These are phyloP conservation scores for Eilema sororculum DNA, from an alignment of 2,888 invertebrate genomes.

Conservation along the genomic window DNA sequence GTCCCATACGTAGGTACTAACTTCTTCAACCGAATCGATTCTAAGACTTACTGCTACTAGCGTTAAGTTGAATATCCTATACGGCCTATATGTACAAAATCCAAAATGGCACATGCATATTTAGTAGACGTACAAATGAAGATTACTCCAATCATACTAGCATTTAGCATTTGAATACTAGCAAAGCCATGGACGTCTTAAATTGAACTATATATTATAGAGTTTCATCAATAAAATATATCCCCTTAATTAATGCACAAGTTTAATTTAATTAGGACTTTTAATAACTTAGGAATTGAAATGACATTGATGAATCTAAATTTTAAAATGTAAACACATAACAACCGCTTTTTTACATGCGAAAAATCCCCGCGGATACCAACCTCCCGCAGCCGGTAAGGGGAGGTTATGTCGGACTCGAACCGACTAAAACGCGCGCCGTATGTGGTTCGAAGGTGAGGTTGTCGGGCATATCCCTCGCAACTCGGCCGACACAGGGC, in stretches of 20 bases:
- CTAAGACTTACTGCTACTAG: conserved; percentile 32
- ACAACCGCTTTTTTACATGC: no score
- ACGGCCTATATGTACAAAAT: conserved; percentile 44
- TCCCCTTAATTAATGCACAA: neutral
- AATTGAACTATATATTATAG: conserved; percentile 19
- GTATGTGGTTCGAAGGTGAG: no score
- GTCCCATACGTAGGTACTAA: conserved; percentile 54
- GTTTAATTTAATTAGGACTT: neutral
- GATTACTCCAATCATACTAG: conserved; percentile 54
- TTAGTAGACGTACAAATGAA: conserved; percentile 55
- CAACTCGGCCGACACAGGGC: no score
- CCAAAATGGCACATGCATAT: conserved; percentile 56
- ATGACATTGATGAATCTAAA: no score
- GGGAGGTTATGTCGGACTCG: no score
- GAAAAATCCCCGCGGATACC: no score
- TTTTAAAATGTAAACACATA: no score
- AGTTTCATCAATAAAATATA: neutral
- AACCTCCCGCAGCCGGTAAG: no score
- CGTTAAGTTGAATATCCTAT: conserved; percentile 50
- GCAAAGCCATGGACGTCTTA: conserved; percentile 21
- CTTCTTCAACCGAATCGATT: conserved; percentile 28
- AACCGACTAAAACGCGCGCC: no score
- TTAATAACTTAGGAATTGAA: no score
- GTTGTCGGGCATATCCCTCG: no score
- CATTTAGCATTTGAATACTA: conserved; percentile 45